Evolutionary conservation across 2,113 vertebrate genomes (phyloP).

Genomic region (human): DNA sequence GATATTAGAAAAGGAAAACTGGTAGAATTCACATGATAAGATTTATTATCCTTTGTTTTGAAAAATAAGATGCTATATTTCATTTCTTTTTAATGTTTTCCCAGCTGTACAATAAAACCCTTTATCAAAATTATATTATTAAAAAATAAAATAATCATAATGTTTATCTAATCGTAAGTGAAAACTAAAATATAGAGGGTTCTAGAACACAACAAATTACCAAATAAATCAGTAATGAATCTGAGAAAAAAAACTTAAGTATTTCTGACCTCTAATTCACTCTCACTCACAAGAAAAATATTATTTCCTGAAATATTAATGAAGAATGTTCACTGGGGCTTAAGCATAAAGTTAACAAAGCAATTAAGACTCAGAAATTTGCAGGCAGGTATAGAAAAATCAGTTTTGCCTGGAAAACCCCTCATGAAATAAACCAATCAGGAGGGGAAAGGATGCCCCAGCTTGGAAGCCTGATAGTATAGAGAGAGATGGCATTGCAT

Average conservation of each 20-base stretch:
- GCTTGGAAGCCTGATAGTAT: not conserved
- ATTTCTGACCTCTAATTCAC: not conserved
- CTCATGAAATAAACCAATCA: not conserved
- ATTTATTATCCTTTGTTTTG: not conserved
- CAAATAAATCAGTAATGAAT: not conserved
- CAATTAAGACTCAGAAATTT: slow-evolving; percentile 6
- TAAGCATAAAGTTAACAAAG: not conserved
- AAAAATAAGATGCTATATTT: not conserved
- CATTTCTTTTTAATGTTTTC: not conserved
- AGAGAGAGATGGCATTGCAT: not conserved
- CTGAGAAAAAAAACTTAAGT: not conserved
- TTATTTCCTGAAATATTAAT: slow-evolving; percentile 20
- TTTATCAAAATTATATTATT: not conserved
- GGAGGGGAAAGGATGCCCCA: not conserved
- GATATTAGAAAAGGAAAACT: not conserved
- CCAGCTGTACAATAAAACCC: not conserved
- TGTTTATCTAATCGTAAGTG: not conserved
- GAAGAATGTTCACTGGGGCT: not conserved
- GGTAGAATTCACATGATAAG: not conserved
- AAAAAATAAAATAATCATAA: not conserved
- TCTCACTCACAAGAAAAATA: not conserved
- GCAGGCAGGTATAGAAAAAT: not conserved
- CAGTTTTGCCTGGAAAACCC: not conserved
- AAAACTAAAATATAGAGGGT: not conserved
- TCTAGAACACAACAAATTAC: not conserved